phyloP scores from a whole-genome alignment of 2,113 vertebrate genomes.

The Menura novaehollandiae region DNA sequence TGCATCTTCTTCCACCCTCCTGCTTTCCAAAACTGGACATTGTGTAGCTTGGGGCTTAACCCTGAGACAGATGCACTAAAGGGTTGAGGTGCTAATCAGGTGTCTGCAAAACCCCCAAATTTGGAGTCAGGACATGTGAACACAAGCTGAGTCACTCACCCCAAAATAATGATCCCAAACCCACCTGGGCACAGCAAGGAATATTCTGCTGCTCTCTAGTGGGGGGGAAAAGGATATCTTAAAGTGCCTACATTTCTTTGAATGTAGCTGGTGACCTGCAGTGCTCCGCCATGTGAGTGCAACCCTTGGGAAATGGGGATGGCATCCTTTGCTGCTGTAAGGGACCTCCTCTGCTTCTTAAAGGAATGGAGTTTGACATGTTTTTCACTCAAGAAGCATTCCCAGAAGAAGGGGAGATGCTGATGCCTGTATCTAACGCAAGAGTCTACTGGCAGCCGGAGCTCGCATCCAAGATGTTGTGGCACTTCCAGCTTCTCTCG shows the following conservation, averaged over 20 bases:
- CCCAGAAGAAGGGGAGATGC: not conserved
- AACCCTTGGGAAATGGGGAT: not conserved
- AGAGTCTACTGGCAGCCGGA: not conserved
- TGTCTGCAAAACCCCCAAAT: not conserved
- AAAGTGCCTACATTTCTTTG: not conserved
- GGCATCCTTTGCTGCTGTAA: not conserved
- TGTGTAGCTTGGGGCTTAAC: not conserved
- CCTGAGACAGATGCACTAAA: not conserved
- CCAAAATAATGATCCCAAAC: not conserved
- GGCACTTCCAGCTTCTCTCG: not conserved
- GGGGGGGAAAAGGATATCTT: rapidly evolving
- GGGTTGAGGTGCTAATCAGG: not conserved
- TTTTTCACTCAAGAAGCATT: not conserved
- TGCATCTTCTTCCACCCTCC: not conserved
- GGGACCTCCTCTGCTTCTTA: not conserved
- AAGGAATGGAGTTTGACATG: not conserved
- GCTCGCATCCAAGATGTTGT: not conserved
- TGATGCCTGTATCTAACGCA: not conserved
- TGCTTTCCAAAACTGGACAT: not conserved
- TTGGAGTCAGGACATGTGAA: not conserved
- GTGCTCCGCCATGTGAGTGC: not conserved
- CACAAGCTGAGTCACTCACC: not conserved
- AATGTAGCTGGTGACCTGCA: not conserved
- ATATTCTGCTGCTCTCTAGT: not conserved
- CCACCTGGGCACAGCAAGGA: not conserved